A percentile compares a stretch with the other conserved stretches of the same genome.
Evolutionary conservation across 92 coral and sea anemone species (phyloP).

Genomic region (Epizoanthus illoricatus): DNA sequence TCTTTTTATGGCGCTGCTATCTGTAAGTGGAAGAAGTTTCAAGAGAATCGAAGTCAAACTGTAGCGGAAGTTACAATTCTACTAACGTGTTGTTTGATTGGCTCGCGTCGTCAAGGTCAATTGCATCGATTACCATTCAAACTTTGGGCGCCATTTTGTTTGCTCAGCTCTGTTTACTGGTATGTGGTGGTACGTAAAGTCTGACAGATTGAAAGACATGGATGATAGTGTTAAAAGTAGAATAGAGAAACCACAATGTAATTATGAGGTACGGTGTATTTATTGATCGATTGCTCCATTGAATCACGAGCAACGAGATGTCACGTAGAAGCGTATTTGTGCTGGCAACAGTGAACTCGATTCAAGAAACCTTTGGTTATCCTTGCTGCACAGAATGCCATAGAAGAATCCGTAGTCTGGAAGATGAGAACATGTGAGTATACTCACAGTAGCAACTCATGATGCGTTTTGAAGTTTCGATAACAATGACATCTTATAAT

Average conservation of each 20-base stretch:
- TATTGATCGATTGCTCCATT: background rate
- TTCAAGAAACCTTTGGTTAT: slow-evolving; percentile 63
- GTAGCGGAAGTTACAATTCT: background rate
- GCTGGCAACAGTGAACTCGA: slow-evolving; percentile 70
- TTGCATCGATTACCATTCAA: background rate
- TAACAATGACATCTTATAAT: too few species aligned
- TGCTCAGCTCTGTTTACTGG: too few species aligned
- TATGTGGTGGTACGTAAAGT: too few species aligned
- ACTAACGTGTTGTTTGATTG: slow-evolving; percentile 15
- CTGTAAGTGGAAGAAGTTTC: too few species aligned
- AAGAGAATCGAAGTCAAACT: background rate
- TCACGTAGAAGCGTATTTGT: slow-evolving; percentile 68
- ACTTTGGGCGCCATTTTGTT: slow-evolving; percentile 33
- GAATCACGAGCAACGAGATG: slow-evolving; percentile 8
- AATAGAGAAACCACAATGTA: background rate
- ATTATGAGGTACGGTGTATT: background rate
- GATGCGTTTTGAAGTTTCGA: too few species aligned
- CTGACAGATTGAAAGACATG: too few species aligned
- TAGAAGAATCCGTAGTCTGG: slow-evolving; percentile 63
- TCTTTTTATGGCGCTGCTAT: too few species aligned
- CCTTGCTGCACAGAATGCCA: slow-evolving; percentile 82
- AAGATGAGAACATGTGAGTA: slow-evolving; percentile 67
- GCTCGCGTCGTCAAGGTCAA: background rate
- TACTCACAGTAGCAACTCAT: too few species aligned
- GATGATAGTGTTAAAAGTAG: too few species aligned